These are phyloP conservation scores for Oeneis ivallda DNA, from an alignment of 2,888 invertebrate genomes.

Conservation along the genomic window DNA sequence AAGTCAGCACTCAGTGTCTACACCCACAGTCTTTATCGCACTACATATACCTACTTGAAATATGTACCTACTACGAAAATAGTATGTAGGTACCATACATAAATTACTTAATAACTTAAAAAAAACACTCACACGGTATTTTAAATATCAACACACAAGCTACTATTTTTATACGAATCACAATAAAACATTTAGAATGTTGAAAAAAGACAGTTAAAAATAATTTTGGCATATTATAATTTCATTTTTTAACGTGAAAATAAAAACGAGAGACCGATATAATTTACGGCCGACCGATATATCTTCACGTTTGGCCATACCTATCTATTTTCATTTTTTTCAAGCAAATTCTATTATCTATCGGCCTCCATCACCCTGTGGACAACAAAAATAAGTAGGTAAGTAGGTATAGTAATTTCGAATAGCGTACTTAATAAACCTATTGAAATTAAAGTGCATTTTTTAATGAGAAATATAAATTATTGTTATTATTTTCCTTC, in stretches of 20 bases:
- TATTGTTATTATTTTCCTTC: not conserved
- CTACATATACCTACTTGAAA: not conserved
- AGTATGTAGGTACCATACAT: too few relatives aligned
- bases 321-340: not conserved
- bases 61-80: too few relatives aligned
- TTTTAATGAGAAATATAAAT: not conserved
- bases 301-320: slow-evolving; percentile 17
- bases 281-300: too few relatives aligned
- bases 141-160: not conserved
- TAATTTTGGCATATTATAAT: slow-evolving; percentile 10
- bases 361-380: slow-evolving; percentile 38
- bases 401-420: not conserved
- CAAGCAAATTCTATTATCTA: slow-evolving; percentile 18
- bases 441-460: slow-evolving; percentile 6
- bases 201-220: not conserved
- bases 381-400: slow-evolving; percentile 11
- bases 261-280: slow-evolving; percentile 15
- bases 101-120: too few relatives aligned
- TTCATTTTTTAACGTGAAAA: slow-evolving; percentile 12
- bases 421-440: too few relatives aligned
- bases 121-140: too few relatives aligned
- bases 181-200: not conserved
- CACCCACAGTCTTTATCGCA: too few relatives aligned
- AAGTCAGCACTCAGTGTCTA: too few relatives aligned
- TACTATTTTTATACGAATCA: slow-evolving; percentile 3